These are phyloP conservation scores for Pseudochirops cupreus DNA, from an alignment of 2,797 vertebrate species.

Conservation along the genomic window DNA sequence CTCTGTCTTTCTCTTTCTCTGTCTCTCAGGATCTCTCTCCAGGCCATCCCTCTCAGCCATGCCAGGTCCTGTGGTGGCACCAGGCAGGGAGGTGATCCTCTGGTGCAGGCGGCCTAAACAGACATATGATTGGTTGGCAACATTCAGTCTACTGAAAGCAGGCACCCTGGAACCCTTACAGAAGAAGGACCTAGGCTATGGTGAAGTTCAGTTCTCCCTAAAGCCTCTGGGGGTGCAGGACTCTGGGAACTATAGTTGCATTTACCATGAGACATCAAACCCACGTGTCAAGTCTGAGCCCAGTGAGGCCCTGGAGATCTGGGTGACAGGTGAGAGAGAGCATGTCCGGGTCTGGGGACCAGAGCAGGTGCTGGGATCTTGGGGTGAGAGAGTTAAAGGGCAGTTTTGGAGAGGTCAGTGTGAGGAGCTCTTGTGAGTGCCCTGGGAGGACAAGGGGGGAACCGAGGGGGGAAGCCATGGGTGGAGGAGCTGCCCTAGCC, in stretches of 20 bases:
- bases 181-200: neutral
- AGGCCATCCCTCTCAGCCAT: neutral
- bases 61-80: neutral
- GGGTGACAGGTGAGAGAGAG: neutral
- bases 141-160: neutral
- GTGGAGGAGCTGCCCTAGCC: neutral
- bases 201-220: neutral
- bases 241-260: neutral
- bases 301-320: neutral
- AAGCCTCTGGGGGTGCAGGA: neutral
- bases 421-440: neutral
- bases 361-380: neutral
- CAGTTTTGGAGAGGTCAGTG: neutral
- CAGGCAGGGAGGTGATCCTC: neutral
- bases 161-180: too few relatives aligned
- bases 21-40: neutral
- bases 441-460: neutral
- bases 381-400: neutral
- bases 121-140: neutral
- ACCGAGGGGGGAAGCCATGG: too few relatives aligned
- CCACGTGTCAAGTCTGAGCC: neutral
- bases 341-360: neutral
- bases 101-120: neutral
- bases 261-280: neutral
- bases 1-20: too few relatives aligned